Conservation (phyloP, 1,140 invertebrate species). For the Cydia splendana region DNA sequence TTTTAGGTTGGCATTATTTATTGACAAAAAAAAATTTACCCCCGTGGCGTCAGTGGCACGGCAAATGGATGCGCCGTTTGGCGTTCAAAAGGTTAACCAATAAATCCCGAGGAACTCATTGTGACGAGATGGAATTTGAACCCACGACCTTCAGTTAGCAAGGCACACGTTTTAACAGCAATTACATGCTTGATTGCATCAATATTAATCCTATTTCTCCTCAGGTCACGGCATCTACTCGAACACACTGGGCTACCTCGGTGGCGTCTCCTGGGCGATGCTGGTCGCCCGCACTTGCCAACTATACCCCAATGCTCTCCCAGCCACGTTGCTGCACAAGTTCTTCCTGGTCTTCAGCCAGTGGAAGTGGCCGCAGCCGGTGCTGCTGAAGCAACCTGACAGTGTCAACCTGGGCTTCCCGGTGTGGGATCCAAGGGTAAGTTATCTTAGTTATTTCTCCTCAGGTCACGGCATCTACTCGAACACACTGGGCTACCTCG, state of each 20-base stretch:
- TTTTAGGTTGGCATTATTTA: no score
- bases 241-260: constrained; percentile 98
- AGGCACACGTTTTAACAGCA: no score
- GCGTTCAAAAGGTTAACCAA: no score
- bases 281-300: constrained; percentile 98
- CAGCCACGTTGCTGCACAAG: constrained; percentile 97
- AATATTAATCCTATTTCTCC: constrained; percentile 45
- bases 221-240: constrained; percentile 97
- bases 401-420: constrained; percentile 93
- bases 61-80: no score
- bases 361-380: constrained; percentile 99
- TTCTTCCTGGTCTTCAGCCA: constrained; percentile 99
- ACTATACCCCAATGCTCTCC: constrained; percentile 97
- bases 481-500: constrained; percentile 98
- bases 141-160: no score
- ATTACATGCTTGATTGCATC: no score
- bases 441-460: constrained; percentile 47
- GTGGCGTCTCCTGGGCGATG: constrained; percentile 99
- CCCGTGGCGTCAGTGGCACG: no score
- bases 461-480: constrained; percentile 97
- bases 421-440: constrained; percentile 95
- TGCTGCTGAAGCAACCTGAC: constrained; percentile 95
- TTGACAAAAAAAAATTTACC: no score
- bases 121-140: no score
- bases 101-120: no score